A percentile compares a stretch with the other conserved stretches of the same genome.
These are phyloP conservation scores for Polypterus bichir DNA, from an alignment of 2,113 vertebrate species.

Conservation along the genomic window DNA sequence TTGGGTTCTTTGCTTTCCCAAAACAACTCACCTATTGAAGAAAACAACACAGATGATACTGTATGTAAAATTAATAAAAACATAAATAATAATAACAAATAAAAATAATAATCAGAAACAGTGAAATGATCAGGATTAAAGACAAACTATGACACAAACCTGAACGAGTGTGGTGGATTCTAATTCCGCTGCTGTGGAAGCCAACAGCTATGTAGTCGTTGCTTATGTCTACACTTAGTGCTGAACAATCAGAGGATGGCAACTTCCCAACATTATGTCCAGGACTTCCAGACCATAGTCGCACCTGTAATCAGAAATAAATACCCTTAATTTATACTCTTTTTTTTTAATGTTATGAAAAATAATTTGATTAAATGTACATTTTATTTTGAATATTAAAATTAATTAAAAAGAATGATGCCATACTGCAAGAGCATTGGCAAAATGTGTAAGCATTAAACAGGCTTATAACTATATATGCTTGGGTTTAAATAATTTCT, in stretches of 20 bases:
- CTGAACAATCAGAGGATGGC: constrained; percentile 27
- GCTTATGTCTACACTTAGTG: constrained; percentile 54
- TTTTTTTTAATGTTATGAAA: background rate
- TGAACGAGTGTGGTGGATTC: constrained; percentile 44
- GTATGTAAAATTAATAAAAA: too few species aligned
- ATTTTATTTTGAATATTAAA: too few species aligned
- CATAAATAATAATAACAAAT: too few species aligned
- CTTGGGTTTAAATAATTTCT: background rate
- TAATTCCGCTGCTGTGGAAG: constrained; percentile 52
- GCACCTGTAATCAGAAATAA: constrained; percentile 42
- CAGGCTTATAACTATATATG: background rate
- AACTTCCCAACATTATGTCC: constrained; percentile 38
- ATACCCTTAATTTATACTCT: too few species aligned
- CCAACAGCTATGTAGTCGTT: constrained; percentile 48
- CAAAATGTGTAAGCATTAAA: too few species aligned
- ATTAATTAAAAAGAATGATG: too few species aligned
- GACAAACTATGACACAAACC: constrained; percentile 31
- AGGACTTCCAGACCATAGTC: constrained; percentile 68
- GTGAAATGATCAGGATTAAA: background rate
- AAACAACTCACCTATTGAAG: constrained; percentile 34
- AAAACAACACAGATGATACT: background rate
- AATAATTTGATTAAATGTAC: too few species aligned
- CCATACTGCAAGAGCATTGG: too few species aligned
- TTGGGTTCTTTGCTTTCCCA: constrained; percentile 21
- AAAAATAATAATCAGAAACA: background rate